These are phyloP conservation scores for Drosophila subquinaria DNA, from an alignment of 2,888 invertebrate species.

Conservation along the genomic window DNA sequence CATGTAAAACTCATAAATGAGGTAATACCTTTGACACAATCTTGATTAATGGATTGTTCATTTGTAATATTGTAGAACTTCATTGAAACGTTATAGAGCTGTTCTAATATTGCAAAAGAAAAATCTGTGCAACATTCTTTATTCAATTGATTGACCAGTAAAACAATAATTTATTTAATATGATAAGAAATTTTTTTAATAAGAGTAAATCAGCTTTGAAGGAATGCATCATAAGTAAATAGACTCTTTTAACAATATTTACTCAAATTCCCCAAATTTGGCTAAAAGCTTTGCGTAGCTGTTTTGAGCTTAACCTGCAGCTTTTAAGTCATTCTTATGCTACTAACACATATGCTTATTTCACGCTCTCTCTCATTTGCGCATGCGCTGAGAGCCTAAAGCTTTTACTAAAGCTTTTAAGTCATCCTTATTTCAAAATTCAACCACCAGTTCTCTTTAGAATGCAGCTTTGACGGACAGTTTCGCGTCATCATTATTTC, in stretches of 20 bases:
- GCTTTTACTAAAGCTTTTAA: not conserved
- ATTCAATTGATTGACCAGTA: conserved; percentile 30
- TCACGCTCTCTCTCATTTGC: too few species aligned
- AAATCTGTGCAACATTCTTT: conserved; percentile 34
- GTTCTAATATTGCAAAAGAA: conserved; percentile 15
- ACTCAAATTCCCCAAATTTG: not conserved
- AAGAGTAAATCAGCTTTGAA: conserved; percentile 9
- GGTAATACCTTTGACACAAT: conserved; percentile 74
- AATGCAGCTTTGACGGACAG: not conserved
- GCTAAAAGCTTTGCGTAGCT: not conserved
- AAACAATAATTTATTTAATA: conserved; percentile 9
- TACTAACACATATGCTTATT: not conserved
- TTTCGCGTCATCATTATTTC: not conserved
- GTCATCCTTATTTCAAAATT: not conserved
- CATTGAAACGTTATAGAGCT: not conserved
- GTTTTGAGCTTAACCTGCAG: not conserved
- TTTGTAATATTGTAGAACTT: conserved; percentile 11
- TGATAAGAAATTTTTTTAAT: conserved; percentile 33
- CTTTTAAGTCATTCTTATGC: not conserved
- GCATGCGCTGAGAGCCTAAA: too few species aligned
- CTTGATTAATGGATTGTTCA: conserved; percentile 68
- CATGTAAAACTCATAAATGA: conserved; percentile 52
- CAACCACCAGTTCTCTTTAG: not conserved
- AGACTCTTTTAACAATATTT: too few species aligned
- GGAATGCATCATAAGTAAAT: not conserved